Evolutionary conservation across 2,888 invertebrate species (phyloP).

Genomic region (Trissonchulus latispiculum): DNA sequence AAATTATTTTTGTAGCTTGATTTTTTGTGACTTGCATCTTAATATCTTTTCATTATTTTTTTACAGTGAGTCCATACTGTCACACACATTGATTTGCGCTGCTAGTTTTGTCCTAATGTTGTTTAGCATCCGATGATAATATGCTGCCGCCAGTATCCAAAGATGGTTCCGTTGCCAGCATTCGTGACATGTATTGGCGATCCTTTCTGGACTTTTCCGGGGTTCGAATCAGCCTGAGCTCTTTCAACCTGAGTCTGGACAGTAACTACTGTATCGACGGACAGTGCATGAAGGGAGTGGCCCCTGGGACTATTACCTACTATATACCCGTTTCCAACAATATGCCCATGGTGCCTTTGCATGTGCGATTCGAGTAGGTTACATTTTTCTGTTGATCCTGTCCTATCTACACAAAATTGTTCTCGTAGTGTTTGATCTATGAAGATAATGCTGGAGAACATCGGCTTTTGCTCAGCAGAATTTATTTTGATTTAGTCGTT

Average conservation of each 20-base stretch:
- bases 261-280: conserved; percentile 16
- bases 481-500: too few species aligned
- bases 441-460: too few species aligned
- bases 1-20: too few species aligned
- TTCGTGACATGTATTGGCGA: background rate
- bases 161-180: background rate
- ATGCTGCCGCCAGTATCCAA: background rate
- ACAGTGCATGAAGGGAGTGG: background rate
- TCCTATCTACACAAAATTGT: too few species aligned
- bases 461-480: too few species aligned
- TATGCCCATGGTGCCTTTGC: conserved; percentile 57
- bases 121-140: too few species aligned
- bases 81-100: too few species aligned
- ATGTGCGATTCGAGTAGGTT: conserved; percentile 63
- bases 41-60: background rate
- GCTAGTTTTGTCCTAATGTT: too few species aligned
- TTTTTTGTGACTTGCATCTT: too few species aligned
- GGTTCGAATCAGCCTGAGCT: background rate
- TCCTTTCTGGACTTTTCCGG: background rate
- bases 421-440: too few species aligned
- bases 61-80: background rate
- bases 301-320: conserved; percentile 56
- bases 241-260: conserved; percentile 17
- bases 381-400: conserved; percentile 15
- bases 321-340: conserved; percentile 67